Evolutionary conservation across 2,888 invertebrate species (phyloP).

Genomic region (Perithous albicinctus): DNA sequence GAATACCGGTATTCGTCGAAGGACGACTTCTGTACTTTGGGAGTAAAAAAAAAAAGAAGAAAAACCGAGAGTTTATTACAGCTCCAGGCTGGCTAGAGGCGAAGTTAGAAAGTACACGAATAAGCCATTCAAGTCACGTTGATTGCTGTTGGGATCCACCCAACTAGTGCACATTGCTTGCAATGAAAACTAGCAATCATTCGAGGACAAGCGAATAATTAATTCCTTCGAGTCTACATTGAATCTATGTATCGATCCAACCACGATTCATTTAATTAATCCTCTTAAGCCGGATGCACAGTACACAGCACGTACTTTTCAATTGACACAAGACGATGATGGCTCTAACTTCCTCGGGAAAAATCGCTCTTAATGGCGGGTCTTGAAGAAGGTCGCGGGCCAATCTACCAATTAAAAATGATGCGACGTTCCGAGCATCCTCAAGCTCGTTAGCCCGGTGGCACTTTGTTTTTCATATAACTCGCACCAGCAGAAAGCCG

Average conservation of each 20-base stretch:
- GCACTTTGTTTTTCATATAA: conserved; percentile 32
- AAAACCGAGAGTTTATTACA: neutral
- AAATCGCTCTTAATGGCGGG: conserved; percentile 19
- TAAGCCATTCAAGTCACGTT: conserved; percentile 18
- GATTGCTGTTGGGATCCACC: conserved; percentile 30
- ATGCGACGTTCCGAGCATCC: conserved; percentile 49
- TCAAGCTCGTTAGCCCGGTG: conserved; percentile 34
- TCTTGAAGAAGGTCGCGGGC: conserved; percentile 64
- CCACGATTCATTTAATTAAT: conserved; percentile 40
- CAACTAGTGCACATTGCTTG: conserved; percentile 16
- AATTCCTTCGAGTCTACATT: neutral
- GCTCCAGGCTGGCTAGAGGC: conserved; percentile 2
- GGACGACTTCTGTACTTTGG: conserved; percentile 34
- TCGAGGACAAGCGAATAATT: conserved; percentile 1
- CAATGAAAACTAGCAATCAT: conserved; percentile 1
- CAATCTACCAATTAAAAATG: conserved; percentile 69
- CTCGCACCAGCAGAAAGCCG: conserved; percentile 1
- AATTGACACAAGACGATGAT: conserved; percentile 43
- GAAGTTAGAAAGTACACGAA: conserved; percentile 36
- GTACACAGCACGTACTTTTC: conserved; percentile 6
- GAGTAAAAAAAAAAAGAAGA: no score
- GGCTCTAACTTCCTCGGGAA: conserved; percentile 32
- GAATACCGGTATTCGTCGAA: conserved; percentile 24
- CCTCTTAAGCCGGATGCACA: conserved; percentile 36
- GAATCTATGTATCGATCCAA: neutral